Percentiles rank a stretch among this genome's conserved stretches.
These are phyloP conservation scores for Agonopterix heracliana DNA, from an alignment of 2,888 invertebrate genomes.

Conservation along the genomic window DNA sequence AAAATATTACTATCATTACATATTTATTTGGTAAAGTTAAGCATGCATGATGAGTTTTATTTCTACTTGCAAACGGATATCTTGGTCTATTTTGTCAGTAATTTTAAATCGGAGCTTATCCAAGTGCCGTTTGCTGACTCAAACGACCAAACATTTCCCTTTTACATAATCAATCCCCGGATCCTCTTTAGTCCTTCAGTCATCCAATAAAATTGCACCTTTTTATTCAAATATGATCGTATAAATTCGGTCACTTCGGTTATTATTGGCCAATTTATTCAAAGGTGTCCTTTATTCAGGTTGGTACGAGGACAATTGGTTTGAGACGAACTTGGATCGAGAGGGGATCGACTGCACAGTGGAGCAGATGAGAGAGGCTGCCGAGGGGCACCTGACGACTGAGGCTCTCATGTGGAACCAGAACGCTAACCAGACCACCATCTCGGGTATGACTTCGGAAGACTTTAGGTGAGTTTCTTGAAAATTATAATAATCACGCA, in stretches of 20 bases:
- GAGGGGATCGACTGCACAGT: slow-evolving; percentile 94
- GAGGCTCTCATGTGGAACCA: slow-evolving; percentile 99
- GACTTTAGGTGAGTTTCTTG: slow-evolving; percentile 81
- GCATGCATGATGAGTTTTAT: too few species aligned
- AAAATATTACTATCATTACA: too few species aligned
- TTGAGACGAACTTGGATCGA: slow-evolving; percentile 88
- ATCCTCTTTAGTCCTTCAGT: not conserved
- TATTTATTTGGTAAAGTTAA: too few species aligned
- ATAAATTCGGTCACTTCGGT: not conserved
- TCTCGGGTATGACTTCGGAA: slow-evolving; percentile 96
- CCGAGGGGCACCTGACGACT: slow-evolving; percentile 98
- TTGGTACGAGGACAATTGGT: slow-evolving; percentile 99
- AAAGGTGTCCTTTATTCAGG: slow-evolving; percentile 66
- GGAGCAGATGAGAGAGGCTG: slow-evolving; percentile 94
- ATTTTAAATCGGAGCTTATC: too few species aligned
- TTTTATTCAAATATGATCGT: slow-evolving; percentile 4
- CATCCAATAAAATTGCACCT: not conserved
- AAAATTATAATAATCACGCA: too few species aligned
- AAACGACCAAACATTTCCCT: not conserved
- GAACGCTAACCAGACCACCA: slow-evolving; percentile 91
- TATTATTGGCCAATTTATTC: not conserved
- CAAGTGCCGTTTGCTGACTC: too few species aligned
- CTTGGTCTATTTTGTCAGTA: too few species aligned
- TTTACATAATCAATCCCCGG: not conserved
- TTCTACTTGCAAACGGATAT: too few species aligned